Conservation (phyloP, 2,888 invertebrate genomes). For the Dynastes maya region DNA sequence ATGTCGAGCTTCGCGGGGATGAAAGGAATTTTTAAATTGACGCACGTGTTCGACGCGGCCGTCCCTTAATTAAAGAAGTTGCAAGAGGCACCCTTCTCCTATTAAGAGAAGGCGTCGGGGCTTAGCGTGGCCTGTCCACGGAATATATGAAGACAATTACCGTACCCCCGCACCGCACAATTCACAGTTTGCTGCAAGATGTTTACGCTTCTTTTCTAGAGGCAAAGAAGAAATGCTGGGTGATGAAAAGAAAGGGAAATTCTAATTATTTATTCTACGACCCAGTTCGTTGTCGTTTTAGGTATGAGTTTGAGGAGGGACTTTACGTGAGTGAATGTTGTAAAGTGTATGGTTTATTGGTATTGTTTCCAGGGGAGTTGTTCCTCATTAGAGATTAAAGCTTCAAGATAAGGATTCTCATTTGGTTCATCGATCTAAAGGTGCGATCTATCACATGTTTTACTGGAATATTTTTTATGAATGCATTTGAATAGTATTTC, state of each 20-base stretch:
- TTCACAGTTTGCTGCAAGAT: background rate
- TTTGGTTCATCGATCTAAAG: no score
- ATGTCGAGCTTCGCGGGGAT: background rate
- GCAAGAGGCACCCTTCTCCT: background rate
- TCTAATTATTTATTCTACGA: conserved; percentile 11
- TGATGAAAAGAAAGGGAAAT: conserved; percentile 1
- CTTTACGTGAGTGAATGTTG: background rate
- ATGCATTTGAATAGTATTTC: no score
- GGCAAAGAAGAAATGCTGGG: background rate
- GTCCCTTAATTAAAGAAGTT: conserved; percentile 41
- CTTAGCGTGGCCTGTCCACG: background rate
- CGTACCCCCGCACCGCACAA: background rate
- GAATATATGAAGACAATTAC: conserved; percentile 35
- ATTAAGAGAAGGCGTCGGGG: conserved; percentile 19
- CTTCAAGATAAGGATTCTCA: no score
- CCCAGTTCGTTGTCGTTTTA: background rate
- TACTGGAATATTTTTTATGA: no score
- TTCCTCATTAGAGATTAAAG: no score
- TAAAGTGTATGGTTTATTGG: background rate
- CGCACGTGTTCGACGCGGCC: conserved; percentile 37
- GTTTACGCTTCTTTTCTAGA: conserved; percentile 9
- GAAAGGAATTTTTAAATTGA: conserved; percentile 46
- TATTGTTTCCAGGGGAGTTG: background rate
- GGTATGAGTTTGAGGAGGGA: background rate
- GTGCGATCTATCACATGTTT: no score